Evolutionary conservation across 92 coral and sea anemone genomes (phyloP).

Genomic region (Epizoanthus scotinus): DNA sequence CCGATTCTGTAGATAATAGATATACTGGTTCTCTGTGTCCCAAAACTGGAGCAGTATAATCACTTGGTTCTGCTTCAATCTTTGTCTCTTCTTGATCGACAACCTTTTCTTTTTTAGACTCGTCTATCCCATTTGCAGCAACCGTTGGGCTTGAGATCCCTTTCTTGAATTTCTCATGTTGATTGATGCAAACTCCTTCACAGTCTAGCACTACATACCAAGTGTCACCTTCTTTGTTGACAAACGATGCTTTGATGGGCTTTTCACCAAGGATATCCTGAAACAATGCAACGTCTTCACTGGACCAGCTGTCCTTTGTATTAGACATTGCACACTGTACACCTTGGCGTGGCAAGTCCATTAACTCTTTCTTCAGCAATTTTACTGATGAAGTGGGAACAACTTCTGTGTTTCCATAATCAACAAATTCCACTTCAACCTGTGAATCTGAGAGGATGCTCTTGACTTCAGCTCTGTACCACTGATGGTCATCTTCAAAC

Average conservation of each 20-base stretch:
- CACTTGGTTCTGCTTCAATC: conserved; percentile 14
- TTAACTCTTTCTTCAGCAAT: conserved; percentile 58
- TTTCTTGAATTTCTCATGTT: conserved; percentile 11
- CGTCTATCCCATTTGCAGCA: conserved; percentile 20
- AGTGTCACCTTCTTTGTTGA: conserved; percentile 46
- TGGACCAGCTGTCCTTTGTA: conserved; percentile 60
- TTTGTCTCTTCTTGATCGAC: neutral
- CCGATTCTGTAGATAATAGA: conserved; percentile 67
- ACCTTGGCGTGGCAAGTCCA: conserved; percentile 64
- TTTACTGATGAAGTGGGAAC: conserved; percentile 52
- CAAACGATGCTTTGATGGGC: conserved; percentile 73
- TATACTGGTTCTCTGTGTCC: conserved; percentile 52
- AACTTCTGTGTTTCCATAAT: conserved; percentile 83
- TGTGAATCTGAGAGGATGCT: conserved; percentile 48
- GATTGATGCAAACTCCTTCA: conserved; percentile 51
- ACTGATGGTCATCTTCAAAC: conserved; percentile 70
- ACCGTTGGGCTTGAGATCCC: neutral
- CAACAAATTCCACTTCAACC: conserved; percentile 80
- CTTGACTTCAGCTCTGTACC: conserved; percentile 83
- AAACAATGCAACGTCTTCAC: conserved; percentile 56
- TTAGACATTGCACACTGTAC: conserved; percentile 71
- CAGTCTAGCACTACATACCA: conserved; percentile 79
- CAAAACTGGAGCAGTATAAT: conserved; percentile 49
- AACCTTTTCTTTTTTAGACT: conserved; percentile 24
- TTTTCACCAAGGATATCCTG: conserved; percentile 65